Percentiles rank a stretch among this genome's conserved stretches.
phyloP scores from a whole-genome alignment of 2,797 vertebrate species.

The Acrocephalus scirpaceus region DNA sequence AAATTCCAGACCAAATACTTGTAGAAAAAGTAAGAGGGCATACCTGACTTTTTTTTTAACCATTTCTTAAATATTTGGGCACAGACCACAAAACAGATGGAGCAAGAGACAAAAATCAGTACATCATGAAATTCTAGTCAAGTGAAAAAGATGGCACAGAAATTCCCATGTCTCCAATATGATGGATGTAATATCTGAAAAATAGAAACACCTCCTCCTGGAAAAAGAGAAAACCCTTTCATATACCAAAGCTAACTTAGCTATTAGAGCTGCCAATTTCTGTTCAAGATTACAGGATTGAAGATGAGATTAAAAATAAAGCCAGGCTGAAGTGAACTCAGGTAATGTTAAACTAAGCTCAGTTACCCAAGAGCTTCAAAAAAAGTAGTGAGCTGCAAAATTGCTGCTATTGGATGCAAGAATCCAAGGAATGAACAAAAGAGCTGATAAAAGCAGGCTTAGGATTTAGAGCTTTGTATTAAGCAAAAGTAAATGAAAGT shows the following conservation, averaged over 20 bases:
- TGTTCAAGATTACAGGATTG: slow-evolving; percentile 13
- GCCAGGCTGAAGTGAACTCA: not conserved
- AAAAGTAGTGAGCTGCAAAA: not conserved
- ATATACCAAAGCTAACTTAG: not conserved
- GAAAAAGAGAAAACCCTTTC: not conserved
- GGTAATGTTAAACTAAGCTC: not conserved
- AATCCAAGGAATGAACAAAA: not conserved
- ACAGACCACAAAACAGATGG: not conserved
- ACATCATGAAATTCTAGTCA: not conserved
- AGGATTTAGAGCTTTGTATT: not conserved
- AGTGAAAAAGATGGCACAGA: not conserved
- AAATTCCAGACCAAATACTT: not conserved
- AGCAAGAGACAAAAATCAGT: not conserved
- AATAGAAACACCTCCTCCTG: not conserved
- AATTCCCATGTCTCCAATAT: not conserved
- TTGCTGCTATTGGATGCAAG: not conserved
- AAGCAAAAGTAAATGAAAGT: not conserved
- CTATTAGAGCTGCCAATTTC: slow-evolving; percentile 11
- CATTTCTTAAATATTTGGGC: not conserved
- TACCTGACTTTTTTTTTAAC: not conserved
- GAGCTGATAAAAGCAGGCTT: not conserved
- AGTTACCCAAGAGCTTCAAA: not conserved
- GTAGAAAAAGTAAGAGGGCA: not conserved
- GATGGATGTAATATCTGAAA: not conserved
- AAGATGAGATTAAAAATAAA: slow-evolving; percentile 27